Base-by-base conservation (phyloP, 1,140 invertebrate species). In the Drosophila kurseongensis region DNA sequence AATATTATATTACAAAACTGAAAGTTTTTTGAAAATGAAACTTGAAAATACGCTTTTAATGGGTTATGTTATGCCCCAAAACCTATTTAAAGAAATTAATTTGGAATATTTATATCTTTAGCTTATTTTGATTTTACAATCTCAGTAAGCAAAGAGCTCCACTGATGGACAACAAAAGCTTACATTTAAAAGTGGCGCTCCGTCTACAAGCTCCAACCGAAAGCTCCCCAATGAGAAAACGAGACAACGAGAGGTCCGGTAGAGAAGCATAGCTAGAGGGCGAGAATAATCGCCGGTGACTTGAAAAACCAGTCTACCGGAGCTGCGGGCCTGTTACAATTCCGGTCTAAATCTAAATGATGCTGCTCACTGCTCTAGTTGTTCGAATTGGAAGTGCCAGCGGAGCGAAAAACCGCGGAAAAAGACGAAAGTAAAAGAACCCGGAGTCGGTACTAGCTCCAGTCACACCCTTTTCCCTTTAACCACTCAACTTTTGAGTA, bases 271-370 rank as follows among this genome's bases (percentile, higher is more conserved):
- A 23, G 50, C 56, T 47, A 63, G 32, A n/a, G 27, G 5, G 16
- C 27, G 66, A 69, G 60, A 57, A 57, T 23, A 40, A 41, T 40
- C 38, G 44, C 51, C 45, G 38, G 27, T 35, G 51, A 36, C n/a
- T 56, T 48, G 18, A 27, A 27, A 9, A 55, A 35, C 29, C 52
- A 47, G 18, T 52, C 50, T 42, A 18, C 32, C 32, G 40, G 4
- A 13, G 18, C 78, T 91, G 90, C 23, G 51, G 54, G 69, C 90
- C 90, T 91, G 80, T 51, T 90, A 91, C 85, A 79, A 91, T 91
- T 91, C 90, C 90, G 90, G 90, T 91, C 90, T 91, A 91, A 89
- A 91, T 91, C 90, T 91, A 91, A 89, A 91, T 91, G 90, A 91
- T 91, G 90, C 90, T 91, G 80, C 81, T 85, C 41, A 48, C 72